These are phyloP conservation scores for Danaus chrysippus DNA, from an alignment of 2,888 invertebrate species.

Conservation along the genomic window DNA sequence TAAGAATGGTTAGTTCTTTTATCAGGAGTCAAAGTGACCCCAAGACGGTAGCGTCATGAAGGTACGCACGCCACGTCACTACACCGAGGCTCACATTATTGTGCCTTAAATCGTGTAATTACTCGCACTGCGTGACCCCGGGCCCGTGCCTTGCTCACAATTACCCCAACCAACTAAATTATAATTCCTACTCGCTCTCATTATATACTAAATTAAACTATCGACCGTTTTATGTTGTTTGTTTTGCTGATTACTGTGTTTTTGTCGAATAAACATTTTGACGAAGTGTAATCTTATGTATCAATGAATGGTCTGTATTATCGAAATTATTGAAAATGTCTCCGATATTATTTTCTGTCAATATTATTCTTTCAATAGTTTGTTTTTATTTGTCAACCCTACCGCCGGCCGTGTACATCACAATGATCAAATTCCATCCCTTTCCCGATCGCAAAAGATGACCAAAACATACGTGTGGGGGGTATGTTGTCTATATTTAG, in stretches of 20 bases:
- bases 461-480: slow-evolving; percentile 12
- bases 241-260: neutral
- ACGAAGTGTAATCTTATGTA: no score
- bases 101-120: slow-evolving; percentile 38
- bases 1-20: neutral
- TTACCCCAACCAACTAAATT: slow-evolving; percentile 33
- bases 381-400: no score
- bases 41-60: slow-evolving; percentile 19
- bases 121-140: slow-evolving; percentile 37
- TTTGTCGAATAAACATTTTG: neutral
- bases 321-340: no score
- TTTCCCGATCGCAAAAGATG: slow-evolving; percentile 3
- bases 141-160: slow-evolving; percentile 33
- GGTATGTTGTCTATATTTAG: neutral
- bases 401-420: no score
- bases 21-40: slow-evolving; percentile 21
- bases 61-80: slow-evolving; percentile 33
- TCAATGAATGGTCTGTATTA: no score
- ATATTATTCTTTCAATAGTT: no score
- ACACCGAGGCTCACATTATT: slow-evolving; percentile 30
- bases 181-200: slow-evolving; percentile 25
- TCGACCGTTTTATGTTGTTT: slow-evolving; percentile 16
- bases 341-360: no score
- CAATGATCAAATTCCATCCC: neutral
- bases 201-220: slow-evolving; percentile 22